Base-by-base conservation (phyloP, 2,797 vertebrate species). In the Myiotriccus ornatus region DNA sequence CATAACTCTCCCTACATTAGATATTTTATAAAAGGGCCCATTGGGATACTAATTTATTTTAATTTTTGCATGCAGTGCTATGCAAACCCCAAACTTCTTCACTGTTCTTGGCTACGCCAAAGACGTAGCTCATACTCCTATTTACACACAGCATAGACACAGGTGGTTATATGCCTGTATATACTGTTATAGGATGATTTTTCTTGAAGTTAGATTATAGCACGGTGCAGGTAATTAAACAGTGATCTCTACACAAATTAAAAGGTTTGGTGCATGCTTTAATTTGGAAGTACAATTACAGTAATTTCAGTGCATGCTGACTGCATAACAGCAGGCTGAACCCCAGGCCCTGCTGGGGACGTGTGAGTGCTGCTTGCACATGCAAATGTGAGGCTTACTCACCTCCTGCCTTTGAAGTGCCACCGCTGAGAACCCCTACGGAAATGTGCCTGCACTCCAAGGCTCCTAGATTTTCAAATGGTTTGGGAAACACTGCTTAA, bases 301-400 rank as follows among this genome's bases (percentile, higher is more conserved):
- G 84, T 91, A 95, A 95, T 96, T 95, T 87, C 47, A 80, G 87
- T 62, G 80, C 89, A 57, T 57, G 79, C 44, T 53, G 71, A 73
- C 77, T 93, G 76, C 87, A 56, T 65, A 90, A 89, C 81, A 90
- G 86, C 67, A 23, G 4, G 7, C 77, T 57, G 83, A 39, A 69
- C 63, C 17, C 4, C 34, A 47, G 90, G 75, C 87, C 30, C 14
- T 5, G 30, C 4, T 56, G 56, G 78, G 70, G 67, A 47, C 53
- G 84, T 67, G 91, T 23, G 44, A 53, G 89, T 12, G 84, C 92
- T 93, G 84, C 78, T 95, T 21, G 87, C 85, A 82, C 77, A 93
- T 91, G 89, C 89, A 95, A 84, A 91, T 87, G 44, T 74, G 77
- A 95, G 83, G 59, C 67, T 96, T 88, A 69, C 77, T 93, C 91